Base-by-base conservation (phyloP, 2,113 vertebrate genomes). In the Gymnarchus niloticus region DNA sequence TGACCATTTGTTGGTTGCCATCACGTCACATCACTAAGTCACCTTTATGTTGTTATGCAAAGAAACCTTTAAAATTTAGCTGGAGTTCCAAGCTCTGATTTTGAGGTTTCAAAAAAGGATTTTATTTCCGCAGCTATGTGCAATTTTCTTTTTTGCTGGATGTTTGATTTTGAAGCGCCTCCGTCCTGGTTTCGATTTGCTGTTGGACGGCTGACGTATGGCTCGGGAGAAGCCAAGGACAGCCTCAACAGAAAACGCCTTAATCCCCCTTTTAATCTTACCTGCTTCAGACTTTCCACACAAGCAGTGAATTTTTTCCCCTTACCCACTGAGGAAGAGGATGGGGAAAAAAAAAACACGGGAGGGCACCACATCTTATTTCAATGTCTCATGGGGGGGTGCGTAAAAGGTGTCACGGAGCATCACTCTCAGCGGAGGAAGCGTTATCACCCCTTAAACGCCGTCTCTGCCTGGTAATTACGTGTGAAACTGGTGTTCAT, bases 381-480 rank as follows among this genome's bases (percentile, higher is more conserved):
- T 90, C 81, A 88, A 90, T 88, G 87, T 61, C 86, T 86, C 88
- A 77, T 88, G 46, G 46, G 28, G 37, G 81, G 84, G 87, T 85
- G 84, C 80, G 87, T 89, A 92, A 89, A 91, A 91, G 89, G 82
- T 10, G 85, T 90, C 86, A 0, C 19, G 23, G 51, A 89, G 89
- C 90, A 89, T 91, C 90, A 92, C 87, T 88, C 86, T 82, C 88
- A 84, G 65, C 51, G 8, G 85, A 91, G 86, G 85, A 88, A 86
- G 14, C 69, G 90, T 86, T 85, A 69, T 84, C 41, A 83, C 44
- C 77, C 87, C 92, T 91, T 90, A 92, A 80, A 81, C 87, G 89
- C 82, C 73, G 85, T 57, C 88, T 81, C 86, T 90, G 85, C 87
- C 23, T 84, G 69, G 88, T 92, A 92, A 93, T 92, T 88, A 89